Evolutionary conservation across 2,888 invertebrate species (phyloP).

Genomic region (Clitarchus hookeri): DNA sequence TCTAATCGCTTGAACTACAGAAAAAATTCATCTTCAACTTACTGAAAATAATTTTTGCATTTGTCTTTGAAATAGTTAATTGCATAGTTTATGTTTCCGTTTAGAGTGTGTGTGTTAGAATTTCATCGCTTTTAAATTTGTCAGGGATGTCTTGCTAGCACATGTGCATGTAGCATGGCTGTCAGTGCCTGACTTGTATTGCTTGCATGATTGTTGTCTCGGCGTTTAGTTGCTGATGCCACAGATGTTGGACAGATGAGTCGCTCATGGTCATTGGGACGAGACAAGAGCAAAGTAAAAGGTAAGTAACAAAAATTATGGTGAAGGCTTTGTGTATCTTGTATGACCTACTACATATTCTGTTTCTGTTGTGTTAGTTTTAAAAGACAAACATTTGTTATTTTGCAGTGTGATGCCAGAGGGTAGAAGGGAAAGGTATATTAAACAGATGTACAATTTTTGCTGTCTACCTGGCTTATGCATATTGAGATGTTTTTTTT

Average conservation of each 20-base stretch:
- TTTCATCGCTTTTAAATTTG: too few relatives aligned
- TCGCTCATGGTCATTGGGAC: constrained; percentile 47
- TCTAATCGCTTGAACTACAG: too few relatives aligned
- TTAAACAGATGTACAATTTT: neutral
- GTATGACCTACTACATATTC: neutral
- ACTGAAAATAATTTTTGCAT: too few relatives aligned
- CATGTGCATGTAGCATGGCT: constrained; percentile 17
- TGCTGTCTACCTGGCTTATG: constrained; percentile 18
- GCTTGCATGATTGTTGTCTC: constrained; percentile 34
- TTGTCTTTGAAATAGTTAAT: too few relatives aligned
- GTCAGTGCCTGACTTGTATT: constrained; percentile 32
- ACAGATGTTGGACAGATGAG: constrained; percentile 41
- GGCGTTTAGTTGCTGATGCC: constrained; percentile 38
- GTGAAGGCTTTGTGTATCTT: neutral
- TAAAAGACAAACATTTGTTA: constrained; percentile 27
- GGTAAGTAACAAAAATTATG: constrained; percentile 39
- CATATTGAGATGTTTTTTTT: neutral
- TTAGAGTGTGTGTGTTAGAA: too few relatives aligned
- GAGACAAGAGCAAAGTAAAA: constrained; percentile 44
- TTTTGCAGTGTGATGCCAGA: constrained; percentile 34
- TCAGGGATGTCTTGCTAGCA: neutral
- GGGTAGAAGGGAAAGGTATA: constrained; percentile 31
- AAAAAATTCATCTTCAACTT: too few relatives aligned
- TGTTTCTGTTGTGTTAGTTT: constrained; percentile 15
- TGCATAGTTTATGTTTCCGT: too few relatives aligned